Conservation (phyloP, 1,140 invertebrate genomes). For the Bombus consobrinus region DNA sequence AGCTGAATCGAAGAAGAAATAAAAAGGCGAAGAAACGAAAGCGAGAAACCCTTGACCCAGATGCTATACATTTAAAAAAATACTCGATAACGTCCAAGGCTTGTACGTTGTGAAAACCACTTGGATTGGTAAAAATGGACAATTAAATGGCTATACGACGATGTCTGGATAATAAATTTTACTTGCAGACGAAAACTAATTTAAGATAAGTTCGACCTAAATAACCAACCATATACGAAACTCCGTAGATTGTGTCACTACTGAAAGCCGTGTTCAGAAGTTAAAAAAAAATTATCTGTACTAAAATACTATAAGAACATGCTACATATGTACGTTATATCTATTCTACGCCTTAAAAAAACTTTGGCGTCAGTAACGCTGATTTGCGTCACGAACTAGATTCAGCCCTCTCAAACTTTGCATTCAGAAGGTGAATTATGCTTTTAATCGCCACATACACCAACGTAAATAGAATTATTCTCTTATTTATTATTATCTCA, state of each 20-base stretch:
- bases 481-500: too few species aligned
- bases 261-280: background rate
- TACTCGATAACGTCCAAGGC: conserved; percentile 37
- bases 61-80: conserved; percentile 11
- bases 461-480: background rate
- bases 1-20: background rate
- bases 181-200: background rate
- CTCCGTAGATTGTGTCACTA: background rate
- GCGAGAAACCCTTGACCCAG: conserved; percentile 45
- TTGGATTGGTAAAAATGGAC: conserved; percentile 8
- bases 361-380: background rate
- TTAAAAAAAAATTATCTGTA: background rate
- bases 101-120: background rate
- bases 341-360: background rate
- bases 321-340: background rate
- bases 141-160: conserved; percentile 11
- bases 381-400: background rate
- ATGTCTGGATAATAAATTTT: conserved; percentile 22
- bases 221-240: background rate
- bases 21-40: conserved; percentile 17
- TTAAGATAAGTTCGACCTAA: background rate
- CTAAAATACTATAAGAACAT: background rate
- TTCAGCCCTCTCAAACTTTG: background rate
- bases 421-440: too few species aligned
- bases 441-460: background rate